Evolutionary conservation across 1,140 invertebrate genomes (phyloP).

Genomic region (Batillaria attramentaria): DNA sequence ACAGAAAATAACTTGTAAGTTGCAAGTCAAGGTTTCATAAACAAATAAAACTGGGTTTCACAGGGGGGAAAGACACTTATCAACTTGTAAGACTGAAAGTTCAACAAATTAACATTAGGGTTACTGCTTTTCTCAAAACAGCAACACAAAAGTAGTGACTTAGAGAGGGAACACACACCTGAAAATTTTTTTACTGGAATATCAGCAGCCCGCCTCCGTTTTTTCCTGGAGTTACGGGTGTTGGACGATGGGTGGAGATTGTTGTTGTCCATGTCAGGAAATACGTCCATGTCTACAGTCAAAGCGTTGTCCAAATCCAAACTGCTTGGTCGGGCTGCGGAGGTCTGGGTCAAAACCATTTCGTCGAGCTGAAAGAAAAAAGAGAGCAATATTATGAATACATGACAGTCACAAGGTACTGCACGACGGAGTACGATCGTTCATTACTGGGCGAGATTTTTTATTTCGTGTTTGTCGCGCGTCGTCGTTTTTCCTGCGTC

Average conservation of each 20-base stretch:
- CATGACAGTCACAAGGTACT: neutral
- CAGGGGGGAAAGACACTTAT: too few species aligned
- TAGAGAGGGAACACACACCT: slow-evolving; percentile 50
- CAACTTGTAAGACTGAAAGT: neutral
- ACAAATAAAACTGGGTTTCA: too few species aligned
- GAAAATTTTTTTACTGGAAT: slow-evolving; percentile 65
- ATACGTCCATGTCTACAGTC: slow-evolving; percentile 60
- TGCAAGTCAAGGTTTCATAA: neutral
- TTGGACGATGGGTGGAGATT: slow-evolving; percentile 42
- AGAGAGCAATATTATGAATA: neutral
- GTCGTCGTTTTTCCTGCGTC: too few species aligned
- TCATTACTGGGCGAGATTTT: too few species aligned
- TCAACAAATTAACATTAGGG: neutral
- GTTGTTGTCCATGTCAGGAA: slow-evolving; percentile 56
- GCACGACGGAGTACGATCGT: too few species aligned
- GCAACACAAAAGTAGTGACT: slow-evolving; percentile 21
- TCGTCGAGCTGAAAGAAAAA: slow-evolving; percentile 58
- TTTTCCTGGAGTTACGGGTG: slow-evolving; percentile 57
- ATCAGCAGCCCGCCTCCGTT: slow-evolving; percentile 63
- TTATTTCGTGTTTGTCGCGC: too few species aligned
- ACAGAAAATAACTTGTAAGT: slow-evolving; percentile 33
- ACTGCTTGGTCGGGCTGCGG: slow-evolving; percentile 57
- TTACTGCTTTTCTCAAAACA: neutral
- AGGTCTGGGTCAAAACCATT: slow-evolving; percentile 49
- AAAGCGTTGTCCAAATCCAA: slow-evolving; percentile 62